Base-by-base conservation (phyloP, 37 sponge, comb jelly and placozoan genomes). In the Diacarnus erythraeanus region DNA sequence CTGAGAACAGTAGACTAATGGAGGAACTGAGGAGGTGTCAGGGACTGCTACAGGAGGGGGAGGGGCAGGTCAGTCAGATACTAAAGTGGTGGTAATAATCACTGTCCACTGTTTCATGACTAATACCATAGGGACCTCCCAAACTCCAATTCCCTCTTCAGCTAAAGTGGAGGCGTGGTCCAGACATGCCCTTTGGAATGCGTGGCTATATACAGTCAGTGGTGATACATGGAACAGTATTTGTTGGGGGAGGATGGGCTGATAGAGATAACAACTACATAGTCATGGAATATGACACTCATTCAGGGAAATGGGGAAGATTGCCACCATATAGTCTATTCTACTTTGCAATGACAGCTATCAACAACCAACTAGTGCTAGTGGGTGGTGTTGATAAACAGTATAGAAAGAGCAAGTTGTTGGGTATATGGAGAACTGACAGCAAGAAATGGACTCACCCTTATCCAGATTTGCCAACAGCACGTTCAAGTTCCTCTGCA, bases 381-480 rank as follows among this genome's bases (percentile, higher is more conserved):
- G 73, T 47, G 8, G 73, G 73, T 25, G 73, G 73, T 17, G 18
- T 12, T 0, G 23, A 72, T 20, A 0, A 9, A 0, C 0, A 2
- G 27, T n/a, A n/a, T 22, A 35, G 31, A 25, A 30, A 65, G 12
- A 65, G 9, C 9, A 64, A 38, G 2, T 8, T 21, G 41, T 17
- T 78, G 17, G 41, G 42, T 15, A 25, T 78, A 12, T 78, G 78
- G 78, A 41, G 60, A 36, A 17, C 23, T 30, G 31, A 23, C n/a
- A n/a, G n/a, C n/a, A n/a, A n/a, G 1, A 9, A 40, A 2, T 78
- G 78, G 78, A 35, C 27, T 22, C 31, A 39, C 43, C 78, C 78
- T 23, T 78, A 78, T 60, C 78, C 78, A n/a, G 37, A 35, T 1
- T 42, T 78, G 66, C 67, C 78, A 22, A 64, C 78, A 9, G 67